Evolutionary conservation across 2,113 vertebrate genomes (phyloP), one percentile per base, ranked within the genome.

Genomic region (Aramus guarauna): DNA sequence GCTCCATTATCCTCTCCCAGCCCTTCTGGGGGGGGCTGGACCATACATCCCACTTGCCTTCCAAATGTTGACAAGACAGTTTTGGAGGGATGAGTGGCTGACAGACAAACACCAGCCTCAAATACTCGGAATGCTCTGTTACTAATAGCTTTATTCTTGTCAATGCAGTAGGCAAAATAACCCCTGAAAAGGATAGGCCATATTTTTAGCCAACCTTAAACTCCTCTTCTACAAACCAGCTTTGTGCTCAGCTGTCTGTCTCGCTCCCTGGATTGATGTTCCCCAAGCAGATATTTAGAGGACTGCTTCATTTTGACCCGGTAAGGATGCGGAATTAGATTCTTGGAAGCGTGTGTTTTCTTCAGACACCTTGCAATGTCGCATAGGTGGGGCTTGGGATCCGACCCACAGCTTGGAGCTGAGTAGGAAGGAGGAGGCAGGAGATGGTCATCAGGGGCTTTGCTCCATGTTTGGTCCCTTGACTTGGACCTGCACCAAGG

Each of bases 181-280:
- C 85, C 92, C 92, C 60, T 36, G 87, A 71, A 91, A 94, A 80
- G 73, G 80, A 78, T 63, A 87, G 86, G 91, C 79, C 69, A 6
- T 94, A 94, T 96, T 95, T 96, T 96, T 97, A 96, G 95, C 72
- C 88, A 94, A 68, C 86, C 60, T 94, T 87, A 91, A 95, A 89
- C 69, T 81, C 53, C 20, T 56, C 64, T 86, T 84, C 80, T 72
- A 75, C 92, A 92, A 95, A 78, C 45, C 6, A 81, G 62, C 41
- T 77, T 74, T 78, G 13, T 60, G 43, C 39, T 92, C 76, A 90
- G 67, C 55, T 83, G 43, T 45, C 47, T 86, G 50, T 85, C 95
- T 94, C 56, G 4, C 68, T 96, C 39, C 64, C 71, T 72, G 88
- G 52, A 71, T 88, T 68, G 1, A 1, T 8, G 18, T 91, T 86